Conservation (phyloP, 1,140 invertebrate genomes). For the Diuraphis noxia region DNA sequence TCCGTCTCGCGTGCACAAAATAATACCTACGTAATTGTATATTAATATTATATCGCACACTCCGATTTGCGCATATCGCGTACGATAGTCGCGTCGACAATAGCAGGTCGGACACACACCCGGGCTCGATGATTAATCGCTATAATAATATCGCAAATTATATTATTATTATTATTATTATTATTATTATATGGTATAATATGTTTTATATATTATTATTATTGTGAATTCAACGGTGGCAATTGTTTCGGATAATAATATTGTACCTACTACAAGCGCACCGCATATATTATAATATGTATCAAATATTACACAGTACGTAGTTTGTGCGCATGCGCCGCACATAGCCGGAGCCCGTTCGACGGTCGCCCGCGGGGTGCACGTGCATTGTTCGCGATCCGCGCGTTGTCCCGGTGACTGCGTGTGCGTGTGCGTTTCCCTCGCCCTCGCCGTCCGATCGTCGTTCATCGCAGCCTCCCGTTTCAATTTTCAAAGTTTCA, state of each 20-base stretch:
- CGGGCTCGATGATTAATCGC: neutral
- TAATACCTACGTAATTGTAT: neutral
- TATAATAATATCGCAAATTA: neutral
- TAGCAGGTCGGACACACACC: neutral
- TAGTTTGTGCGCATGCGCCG: neutral
- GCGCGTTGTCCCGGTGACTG: constrained; percentile 19
- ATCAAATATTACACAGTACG: neutral
- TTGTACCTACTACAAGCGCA: no score
- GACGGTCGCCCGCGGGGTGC: constrained; percentile 24
- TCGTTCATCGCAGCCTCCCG: neutral
- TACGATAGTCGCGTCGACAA: neutral
- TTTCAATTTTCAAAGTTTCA: constrained; percentile 37
- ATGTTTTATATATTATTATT: no score
- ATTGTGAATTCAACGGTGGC: neutral
- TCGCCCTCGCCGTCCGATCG: neutral
- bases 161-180: neutral
- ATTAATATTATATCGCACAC: neutral
- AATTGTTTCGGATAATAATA: constrained; percentile 37
- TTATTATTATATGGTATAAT: neutral
- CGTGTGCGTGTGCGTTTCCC: neutral
- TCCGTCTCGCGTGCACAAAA: neutral
- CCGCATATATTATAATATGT: no score
- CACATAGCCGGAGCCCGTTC: neutral
- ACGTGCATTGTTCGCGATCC: constrained; percentile 31
- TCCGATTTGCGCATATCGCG: neutral